Evolutionary conservation across 2,113 vertebrate genomes (phyloP), one percentile per base, ranked within the genome.

Genomic region (Ceyx cyanopectus): DNA sequence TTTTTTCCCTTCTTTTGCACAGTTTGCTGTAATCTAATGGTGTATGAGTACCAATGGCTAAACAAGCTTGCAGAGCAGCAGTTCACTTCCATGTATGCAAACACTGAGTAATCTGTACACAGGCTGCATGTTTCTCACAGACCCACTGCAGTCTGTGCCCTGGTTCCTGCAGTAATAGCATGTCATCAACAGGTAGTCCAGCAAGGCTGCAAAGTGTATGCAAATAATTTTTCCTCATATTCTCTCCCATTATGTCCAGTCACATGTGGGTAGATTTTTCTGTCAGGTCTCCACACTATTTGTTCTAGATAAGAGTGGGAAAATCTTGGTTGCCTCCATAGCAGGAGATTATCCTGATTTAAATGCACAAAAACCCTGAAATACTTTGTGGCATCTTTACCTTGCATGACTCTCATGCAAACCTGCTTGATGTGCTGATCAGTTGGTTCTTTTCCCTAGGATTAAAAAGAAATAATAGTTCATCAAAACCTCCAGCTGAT

Each of bases 341-440:
- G 67, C 66, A 91, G 32, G 1, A 46, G 13, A 45, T 68, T 21
- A 79, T 32, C 18, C 34, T 20, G 29, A 32, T 40, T 46, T 60
- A 91, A 96, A 53, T 34, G 62, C 10, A 60, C 8, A 72, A 63
- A 62, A 90, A 81, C 50, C 10, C 50, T 56, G 9, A 68, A 69
- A 29, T 16, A 48, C 4, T 72, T 65, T 53, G 81, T 63, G 75
- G n/a, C 53, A 30, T 85, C 97, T 96, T 98, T 98, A 99, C 99
- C 99, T 98, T 99, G 99, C 97, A 99, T 98, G 90, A 99, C 99
- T 97, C 99, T 98, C 98, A 99, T 99, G 98, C 99, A 99, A 72
- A 99, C 99, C 97, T 99, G 99, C 93, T 98, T 99, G 92, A 99
- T 99, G 93, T 99, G 98, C 92, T 99, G 98, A 98, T 99, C 99